These are phyloP conservation scores for Eulimnadia texana DNA, from an alignment of 1,140 invertebrate species.

Conservation along the genomic window DNA sequence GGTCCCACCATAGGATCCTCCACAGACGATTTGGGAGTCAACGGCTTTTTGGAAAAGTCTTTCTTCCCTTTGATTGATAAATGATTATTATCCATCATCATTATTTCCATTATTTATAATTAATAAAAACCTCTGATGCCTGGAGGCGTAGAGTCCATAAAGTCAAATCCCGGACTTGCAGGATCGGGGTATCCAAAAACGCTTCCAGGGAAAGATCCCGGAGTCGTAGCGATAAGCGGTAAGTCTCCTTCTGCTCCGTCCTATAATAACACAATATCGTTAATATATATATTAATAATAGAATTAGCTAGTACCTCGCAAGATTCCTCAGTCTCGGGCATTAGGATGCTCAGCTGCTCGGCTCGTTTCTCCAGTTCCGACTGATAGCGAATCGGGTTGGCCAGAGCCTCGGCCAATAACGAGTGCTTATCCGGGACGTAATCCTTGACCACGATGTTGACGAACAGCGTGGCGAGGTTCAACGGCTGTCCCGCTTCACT, in stretches of 20 bases:
- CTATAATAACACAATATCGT: no score
- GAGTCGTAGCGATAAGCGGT: no score
- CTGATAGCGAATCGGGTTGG: slow-evolving; percentile 94
- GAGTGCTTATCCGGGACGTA: slow-evolving; percentile 90
- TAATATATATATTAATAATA: no score
- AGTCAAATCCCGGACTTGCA: no score
- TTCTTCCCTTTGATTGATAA: not conserved
- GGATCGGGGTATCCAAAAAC: no score
- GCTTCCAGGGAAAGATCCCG: no score
- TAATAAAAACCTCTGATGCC: no score
- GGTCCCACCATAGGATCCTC: not conserved
- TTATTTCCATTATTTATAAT: no score
- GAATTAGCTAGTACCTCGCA: not conserved
- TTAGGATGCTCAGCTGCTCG: slow-evolving; percentile 76
- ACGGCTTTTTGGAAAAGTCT: not conserved
- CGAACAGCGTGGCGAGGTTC: slow-evolving; percentile 72
- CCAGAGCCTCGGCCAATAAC: slow-evolving; percentile 78
- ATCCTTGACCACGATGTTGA: slow-evolving; percentile 84
- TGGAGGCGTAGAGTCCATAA: no score
- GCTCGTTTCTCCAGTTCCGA: slow-evolving; percentile 81
- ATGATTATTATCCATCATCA: no score
- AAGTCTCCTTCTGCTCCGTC: no score
- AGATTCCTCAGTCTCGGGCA: slow-evolving; percentile 50
- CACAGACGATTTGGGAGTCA: not conserved
- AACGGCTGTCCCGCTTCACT: slow-evolving; percentile 88